Base-by-base conservation (phyloP, 2,797 vertebrate species). In the Enteromius paludinosus region DNA sequence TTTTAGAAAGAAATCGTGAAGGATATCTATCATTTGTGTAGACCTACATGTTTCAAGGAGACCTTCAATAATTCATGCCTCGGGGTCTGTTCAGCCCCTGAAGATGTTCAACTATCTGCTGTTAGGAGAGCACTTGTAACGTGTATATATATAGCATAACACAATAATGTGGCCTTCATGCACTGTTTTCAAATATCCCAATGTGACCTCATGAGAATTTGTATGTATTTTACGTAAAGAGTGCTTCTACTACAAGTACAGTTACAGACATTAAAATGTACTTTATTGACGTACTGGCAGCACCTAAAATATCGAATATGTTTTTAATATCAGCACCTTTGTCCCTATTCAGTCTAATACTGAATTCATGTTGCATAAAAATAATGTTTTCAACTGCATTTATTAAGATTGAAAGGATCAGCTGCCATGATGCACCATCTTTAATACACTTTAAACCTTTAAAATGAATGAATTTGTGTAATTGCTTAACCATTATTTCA, bases 31-130 rank as follows among this genome's bases (percentile, higher is more conserved):
- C n/a, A 4, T 54, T 73, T 10, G 18, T 72, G 45, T 18, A 72
- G 45, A 18, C 20, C 25, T 25, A 49, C 25, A 3, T 12, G 18
- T 75, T 83, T 74, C 30, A 77, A 28, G 12, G 23, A 62, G 56
- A 77, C 75, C 75, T 84, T 85, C 81, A 70, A 81, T 85, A 77
- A 62, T 41, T 61, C 30, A 91, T 28, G 20, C 20, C 30, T 38
- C 15, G 25, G 20, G 20, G 15, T 73, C 91, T 84, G 82, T 43
- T 75, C 17, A 83, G 17, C 84, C 81, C 14, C 59, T 45, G 52
- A 23, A 71, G 78, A 80, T n/a, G 23, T 35, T 38, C 79, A 65
- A 4, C 49, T 11, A 75, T 61, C 23, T 43, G 5, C n/a, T 61
- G 52, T 28, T 75, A 23, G 3, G 0, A 54, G 18, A 54, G 0